Conservation (phyloP, 2,888 invertebrate genomes). For the Heteromurus nitidus region DNA sequence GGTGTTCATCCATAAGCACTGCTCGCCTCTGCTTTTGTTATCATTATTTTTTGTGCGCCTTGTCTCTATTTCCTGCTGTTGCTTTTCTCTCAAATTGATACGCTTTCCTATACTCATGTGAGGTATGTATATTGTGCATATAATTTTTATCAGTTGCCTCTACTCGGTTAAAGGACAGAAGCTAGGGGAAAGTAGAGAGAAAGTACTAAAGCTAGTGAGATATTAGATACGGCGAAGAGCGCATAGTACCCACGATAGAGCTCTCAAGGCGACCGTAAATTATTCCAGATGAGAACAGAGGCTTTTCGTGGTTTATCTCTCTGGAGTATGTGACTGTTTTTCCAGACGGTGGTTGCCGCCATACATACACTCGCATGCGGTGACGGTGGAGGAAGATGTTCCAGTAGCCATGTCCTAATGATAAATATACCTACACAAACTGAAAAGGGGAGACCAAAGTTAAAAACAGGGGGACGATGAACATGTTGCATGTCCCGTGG, state of each 20-base stretch:
- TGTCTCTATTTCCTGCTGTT: background rate
- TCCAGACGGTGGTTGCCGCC: background rate
- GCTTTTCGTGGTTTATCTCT: slow-evolving; percentile 24
- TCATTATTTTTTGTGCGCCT: background rate
- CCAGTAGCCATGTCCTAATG: too few species aligned
- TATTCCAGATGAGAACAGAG: slow-evolving; percentile 38
- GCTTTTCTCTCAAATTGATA: background rate
- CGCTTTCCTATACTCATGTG: too few species aligned
- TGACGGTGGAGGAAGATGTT: too few species aligned
- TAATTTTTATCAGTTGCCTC: too few species aligned
- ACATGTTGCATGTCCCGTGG: background rate
- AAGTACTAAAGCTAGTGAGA: slow-evolving; percentile 10
- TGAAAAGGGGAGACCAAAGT: too few species aligned
- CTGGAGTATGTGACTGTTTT: slow-evolving; percentile 26
- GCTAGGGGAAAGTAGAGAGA: background rate
- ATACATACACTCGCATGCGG: too few species aligned
- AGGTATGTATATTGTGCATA: too few species aligned
- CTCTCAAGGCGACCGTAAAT: slow-evolving; percentile 42
- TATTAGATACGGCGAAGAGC: background rate
- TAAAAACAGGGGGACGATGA: too few species aligned
- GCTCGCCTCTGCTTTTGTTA: background rate
- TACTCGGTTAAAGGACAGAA: too few species aligned
- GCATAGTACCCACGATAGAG: background rate
- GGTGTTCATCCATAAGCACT: slow-evolving; percentile 15
- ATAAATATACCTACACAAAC: too few species aligned